Evolutionary conservation across 2,113 vertebrate genomes (phyloP), one percentile per base, ranked within the genome.

Genomic region (Nasalis larvatus): DNA sequence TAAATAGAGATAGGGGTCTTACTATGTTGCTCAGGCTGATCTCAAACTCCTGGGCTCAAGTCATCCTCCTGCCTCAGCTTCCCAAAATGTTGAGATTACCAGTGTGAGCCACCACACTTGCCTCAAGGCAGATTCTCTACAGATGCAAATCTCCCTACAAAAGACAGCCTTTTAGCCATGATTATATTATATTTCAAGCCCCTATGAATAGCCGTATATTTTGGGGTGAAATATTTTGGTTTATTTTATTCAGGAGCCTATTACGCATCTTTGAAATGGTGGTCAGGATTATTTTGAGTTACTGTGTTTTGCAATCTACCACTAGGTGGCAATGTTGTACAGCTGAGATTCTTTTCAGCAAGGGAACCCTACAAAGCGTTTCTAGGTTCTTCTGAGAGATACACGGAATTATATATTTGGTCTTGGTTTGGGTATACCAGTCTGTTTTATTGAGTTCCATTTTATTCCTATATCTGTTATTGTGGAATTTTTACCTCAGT

Each of bases 261-360:
- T 54, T 45, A 27, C 0, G 0, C 6, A 4, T 49, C 45, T 94
- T 95, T 80, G 37, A 76, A 58, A 17, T 27, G 4, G 2, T 4
- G n/a, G 18, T 78, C 14, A 45, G 77, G 13, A 63, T 56, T 30
- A 45, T 80, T 83, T 87, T 68, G 86, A 60, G 13, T 73, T 56
- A n/a, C 35, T 45, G 8, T 45, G 45, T 83, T 91, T 91, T 89
- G 63, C 86, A 54, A 21, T 8, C 1, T 11, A 54, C 84, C 98
- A 94, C 92, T 71, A 94, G 98, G 92, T 97, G 97, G 90, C 97
- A 90, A 3, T 95, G 66, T 82, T 76, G 35, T 6, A 96, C 84
- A 98, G 60, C 32, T 0, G 63, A 91, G 63, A 49, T 25, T 40
- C 37, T 95, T 94, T 88, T 52, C 25, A 27, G 81, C 30, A 40